Percentiles rank a stretch among this genome's conserved stretches.
These are phyloP conservation scores for Erinaceus europaeus DNA, from an alignment of 2,113 vertebrate species.

Conservation along the genomic window DNA sequence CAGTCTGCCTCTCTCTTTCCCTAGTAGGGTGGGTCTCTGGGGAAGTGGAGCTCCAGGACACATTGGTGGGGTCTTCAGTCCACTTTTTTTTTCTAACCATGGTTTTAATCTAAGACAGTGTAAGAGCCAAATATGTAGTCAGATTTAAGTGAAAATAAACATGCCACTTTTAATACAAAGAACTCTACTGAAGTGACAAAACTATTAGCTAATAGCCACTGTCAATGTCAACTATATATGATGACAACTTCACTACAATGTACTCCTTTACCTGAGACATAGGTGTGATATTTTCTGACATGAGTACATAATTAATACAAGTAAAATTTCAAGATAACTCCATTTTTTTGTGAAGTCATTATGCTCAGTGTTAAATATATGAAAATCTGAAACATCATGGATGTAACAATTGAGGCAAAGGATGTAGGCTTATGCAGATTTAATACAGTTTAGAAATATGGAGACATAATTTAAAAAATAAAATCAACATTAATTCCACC, in stretches of 20 bases:
- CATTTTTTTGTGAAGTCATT: too few species aligned
- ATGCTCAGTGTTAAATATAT: background rate
- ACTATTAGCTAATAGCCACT: background rate
- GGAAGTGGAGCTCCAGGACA: too few species aligned
- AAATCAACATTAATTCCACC: background rate
- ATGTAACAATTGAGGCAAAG: background rate
- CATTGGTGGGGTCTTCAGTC: too few species aligned
- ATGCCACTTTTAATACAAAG: background rate
- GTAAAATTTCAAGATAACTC: background rate
- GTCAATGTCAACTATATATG: background rate
- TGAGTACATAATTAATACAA: background rate
- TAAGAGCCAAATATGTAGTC: background rate
- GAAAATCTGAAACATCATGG: background rate
- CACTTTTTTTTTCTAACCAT: too few species aligned
- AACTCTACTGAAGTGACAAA: background rate
- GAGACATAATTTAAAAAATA: background rate
- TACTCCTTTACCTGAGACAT: background rate
- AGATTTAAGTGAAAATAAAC: slow-evolving; percentile 23
- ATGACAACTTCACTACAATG: background rate
- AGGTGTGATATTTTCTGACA: background rate
- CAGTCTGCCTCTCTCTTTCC: too few species aligned
- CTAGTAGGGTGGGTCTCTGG: too few species aligned
- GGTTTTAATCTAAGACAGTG: too few species aligned
- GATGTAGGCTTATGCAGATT: background rate
- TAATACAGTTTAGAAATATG: background rate